phyloP scores from a whole-genome alignment of 1,140 invertebrate species.

The Leguminivora glycinivorella region DNA sequence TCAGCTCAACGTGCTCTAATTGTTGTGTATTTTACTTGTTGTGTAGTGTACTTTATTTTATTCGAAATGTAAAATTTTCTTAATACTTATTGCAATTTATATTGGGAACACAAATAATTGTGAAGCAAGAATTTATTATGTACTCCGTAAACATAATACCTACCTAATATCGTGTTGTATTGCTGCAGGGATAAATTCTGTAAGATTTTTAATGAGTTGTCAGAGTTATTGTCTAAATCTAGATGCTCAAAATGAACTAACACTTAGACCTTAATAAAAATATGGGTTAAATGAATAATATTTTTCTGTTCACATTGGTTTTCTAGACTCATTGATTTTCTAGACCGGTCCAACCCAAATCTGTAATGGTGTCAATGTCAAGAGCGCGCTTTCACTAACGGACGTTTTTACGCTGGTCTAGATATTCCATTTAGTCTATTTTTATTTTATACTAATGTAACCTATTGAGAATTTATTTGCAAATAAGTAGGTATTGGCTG shows the following conservation, averaged over 20 bases:
- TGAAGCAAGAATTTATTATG: too few relatives aligned
- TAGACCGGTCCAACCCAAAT: slow-evolving; percentile 23
- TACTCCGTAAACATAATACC: too few relatives aligned
- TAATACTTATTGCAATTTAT: too few relatives aligned
- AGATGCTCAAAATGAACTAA: too few relatives aligned
- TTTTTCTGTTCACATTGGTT: too few relatives aligned
- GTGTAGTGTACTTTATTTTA: background rate
- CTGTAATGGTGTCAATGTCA: slow-evolving; percentile 27
- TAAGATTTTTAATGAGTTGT: too few relatives aligned
- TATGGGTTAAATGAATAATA: too few relatives aligned
- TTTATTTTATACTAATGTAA: slow-evolving; percentile 5
- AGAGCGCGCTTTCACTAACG: slow-evolving; percentile 28
- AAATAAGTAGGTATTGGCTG: background rate
- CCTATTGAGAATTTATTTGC: background rate
- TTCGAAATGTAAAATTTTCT: background rate
- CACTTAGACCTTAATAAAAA: too few relatives aligned
- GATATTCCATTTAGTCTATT: slow-evolving; percentile 18
- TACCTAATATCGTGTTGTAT: too few relatives aligned
- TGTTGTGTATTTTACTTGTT: background rate
- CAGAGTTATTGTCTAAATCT: too few relatives aligned
- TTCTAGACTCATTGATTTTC: slow-evolving; percentile 16
- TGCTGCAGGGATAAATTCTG: too few relatives aligned
- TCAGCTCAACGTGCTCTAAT: background rate
- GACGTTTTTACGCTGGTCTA: slow-evolving; percentile 9
- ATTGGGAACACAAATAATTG: too few relatives aligned